Conservation (phyloP, 1,140 invertebrate genomes). For the Holotrichia oblita region DNA sequence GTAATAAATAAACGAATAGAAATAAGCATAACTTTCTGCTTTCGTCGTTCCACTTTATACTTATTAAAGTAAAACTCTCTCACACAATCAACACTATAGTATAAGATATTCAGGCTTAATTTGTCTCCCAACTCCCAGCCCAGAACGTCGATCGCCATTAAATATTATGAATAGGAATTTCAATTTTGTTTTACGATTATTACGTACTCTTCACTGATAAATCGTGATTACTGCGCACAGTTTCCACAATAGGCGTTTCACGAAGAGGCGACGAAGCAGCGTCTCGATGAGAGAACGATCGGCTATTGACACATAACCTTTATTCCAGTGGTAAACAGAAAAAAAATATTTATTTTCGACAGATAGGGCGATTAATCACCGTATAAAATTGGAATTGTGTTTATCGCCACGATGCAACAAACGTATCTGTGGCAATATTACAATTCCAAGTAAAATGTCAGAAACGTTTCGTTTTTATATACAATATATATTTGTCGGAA, state of each 20-base stretch:
- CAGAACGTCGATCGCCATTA: not conserved
- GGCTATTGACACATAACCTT: slow-evolving; percentile 15
- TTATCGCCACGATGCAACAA: not conserved
- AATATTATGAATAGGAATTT: not conserved
- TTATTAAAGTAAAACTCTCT: too few relatives aligned
- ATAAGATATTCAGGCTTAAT: too few relatives aligned
- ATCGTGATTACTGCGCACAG: not conserved
- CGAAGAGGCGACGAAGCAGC: too few relatives aligned
- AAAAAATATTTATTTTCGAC: slow-evolving; percentile 12
- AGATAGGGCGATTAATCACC: not conserved
- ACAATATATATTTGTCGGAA: too few relatives aligned
- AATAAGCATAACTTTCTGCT: too few relatives aligned
- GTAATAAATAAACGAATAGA: too few relatives aligned
- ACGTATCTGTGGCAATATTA: not conserved
- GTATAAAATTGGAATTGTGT: slow-evolving; percentile 18
- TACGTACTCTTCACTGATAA: not conserved
- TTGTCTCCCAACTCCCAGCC: not conserved
- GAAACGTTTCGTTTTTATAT: too few relatives aligned
- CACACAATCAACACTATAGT: too few relatives aligned
- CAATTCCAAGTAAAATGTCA: not conserved
- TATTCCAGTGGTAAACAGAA: not conserved
- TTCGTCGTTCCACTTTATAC: too few relatives aligned
- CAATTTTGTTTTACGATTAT: not conserved
- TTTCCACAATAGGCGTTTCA: too few relatives aligned
- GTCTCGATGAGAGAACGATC: not conserved